A percentile compares a stretch with the other conserved stretches of the same genome.
These are phyloP conservation scores for Panthera tigris DNA, from an alignment of 2,113 vertebrate genomes.

Conservation along the genomic window DNA sequence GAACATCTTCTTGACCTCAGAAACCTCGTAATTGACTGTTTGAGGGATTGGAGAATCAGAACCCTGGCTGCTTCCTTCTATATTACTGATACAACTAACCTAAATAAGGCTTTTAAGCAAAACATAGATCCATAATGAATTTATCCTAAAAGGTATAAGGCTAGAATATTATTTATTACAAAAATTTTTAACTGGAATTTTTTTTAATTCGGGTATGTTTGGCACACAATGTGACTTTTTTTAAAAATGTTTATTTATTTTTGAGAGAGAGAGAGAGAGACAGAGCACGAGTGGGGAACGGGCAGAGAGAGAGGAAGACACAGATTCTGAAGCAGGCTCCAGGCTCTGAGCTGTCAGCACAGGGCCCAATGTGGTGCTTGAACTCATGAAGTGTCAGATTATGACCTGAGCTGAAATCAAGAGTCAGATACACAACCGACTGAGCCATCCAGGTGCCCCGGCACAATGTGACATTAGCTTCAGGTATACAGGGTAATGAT, in stretches of 20 bases:
- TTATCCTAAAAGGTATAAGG: neutral
- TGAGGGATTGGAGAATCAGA: neutral
- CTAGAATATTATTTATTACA: neutral
- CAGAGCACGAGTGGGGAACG: too few relatives aligned
- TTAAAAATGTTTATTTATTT: too few relatives aligned
- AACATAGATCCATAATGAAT: neutral
- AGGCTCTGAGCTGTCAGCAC: too few relatives aligned
- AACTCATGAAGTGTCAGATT: too few relatives aligned
- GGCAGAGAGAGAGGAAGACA: too few relatives aligned
- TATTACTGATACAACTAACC: neutral
- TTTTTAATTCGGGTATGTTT: neutral
- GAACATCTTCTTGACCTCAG: neutral
- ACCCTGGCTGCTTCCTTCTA: neutral
- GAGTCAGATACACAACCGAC: too few relatives aligned
- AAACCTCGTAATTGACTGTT: neutral
- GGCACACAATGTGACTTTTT: neutral
- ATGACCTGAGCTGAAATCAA: too few relatives aligned
- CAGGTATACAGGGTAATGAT: neutral
- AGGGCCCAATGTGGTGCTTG: too few relatives aligned
- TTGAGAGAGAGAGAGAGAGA: too few relatives aligned
- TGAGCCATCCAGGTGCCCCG: too few relatives aligned
- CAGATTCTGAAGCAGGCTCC: too few relatives aligned
- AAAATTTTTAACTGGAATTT: neutral
- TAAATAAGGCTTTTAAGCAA: neutral
- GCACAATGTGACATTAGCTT: neutral